phyloP scores from a whole-genome alignment of 2,797 vertebrate genomes.

The Leuciscus waleckii region DNA sequence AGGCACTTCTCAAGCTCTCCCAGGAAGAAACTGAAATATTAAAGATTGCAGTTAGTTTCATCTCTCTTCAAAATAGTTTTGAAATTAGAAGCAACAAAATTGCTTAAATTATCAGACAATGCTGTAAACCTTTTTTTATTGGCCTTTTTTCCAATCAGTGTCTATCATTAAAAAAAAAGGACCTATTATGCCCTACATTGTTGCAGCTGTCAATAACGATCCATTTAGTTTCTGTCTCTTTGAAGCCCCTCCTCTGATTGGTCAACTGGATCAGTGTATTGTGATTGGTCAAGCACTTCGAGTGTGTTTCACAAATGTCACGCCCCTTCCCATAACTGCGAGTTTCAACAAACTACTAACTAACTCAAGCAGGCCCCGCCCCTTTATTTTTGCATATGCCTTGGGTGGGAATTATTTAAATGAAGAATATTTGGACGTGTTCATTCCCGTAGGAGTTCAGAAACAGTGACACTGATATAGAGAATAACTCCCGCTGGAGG shows the following conservation, averaged over 20 bases:
- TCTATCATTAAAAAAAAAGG: too few species aligned
- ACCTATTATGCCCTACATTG: neutral
- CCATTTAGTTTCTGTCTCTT: neutral
- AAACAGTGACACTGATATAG: too few species aligned
- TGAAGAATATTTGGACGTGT: neutral
- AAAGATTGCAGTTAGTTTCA: neutral
- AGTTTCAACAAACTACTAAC: neutral
- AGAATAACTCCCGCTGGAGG: too few species aligned
- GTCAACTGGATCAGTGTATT: neutral
- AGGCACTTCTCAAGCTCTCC: constrained; percentile 97
- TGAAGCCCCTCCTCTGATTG: neutral
- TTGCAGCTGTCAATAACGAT: neutral
- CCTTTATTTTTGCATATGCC: neutral
- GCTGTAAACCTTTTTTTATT: neutral
- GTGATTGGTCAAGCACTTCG: neutral
- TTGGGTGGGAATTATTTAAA: neutral
- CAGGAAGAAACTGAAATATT: constrained; percentile 89
- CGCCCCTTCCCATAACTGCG: neutral
- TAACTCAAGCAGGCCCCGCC: neutral
- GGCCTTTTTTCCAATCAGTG: neutral
- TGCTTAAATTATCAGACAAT: neutral
- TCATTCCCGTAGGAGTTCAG: too few species aligned
- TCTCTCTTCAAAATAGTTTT: neutral
- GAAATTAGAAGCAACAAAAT: neutral
- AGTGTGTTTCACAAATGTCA: neutral